These are phyloP conservation scores for Drosophila oshimai DNA, from an alignment of 1,140 invertebrate genomes.

Conservation along the genomic window DNA sequence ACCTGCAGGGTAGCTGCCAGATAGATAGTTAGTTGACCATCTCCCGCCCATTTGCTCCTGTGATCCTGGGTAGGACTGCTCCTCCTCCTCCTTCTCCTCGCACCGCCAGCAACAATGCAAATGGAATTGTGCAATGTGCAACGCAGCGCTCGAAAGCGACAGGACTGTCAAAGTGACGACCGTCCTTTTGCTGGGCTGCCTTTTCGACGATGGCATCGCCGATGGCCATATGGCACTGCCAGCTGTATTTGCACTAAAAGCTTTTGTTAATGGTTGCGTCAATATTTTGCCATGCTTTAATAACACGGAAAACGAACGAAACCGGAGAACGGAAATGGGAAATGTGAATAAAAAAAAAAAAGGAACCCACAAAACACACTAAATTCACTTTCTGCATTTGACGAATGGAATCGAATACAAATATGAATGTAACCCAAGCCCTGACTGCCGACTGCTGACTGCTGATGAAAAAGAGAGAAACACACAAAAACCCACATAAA, in stretches of 20 bases:
- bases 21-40: conserved; percentile 28
- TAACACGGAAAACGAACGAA: conserved; percentile 27
- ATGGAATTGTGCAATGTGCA: conserved; percentile 63
- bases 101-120: conserved; percentile 52
- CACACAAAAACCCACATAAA: conserved; percentile 63
- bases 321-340: conserved; percentile 32
- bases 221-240: conserved; percentile 35
- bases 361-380: conserved; percentile 19
- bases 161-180: conserved; percentile 69
- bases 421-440: conserved; percentile 15
- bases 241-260: conserved; percentile 65
- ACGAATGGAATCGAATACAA: conserved; percentile 65
- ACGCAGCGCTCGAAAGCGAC: conserved; percentile 53
- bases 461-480: conserved; percentile 7
- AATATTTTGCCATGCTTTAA: conserved; percentile 67
- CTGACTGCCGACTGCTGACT: background rate
- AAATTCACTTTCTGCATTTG: conserved; percentile 62
- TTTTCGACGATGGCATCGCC: conserved; percentile 20
- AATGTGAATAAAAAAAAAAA: conserved; percentile 31
- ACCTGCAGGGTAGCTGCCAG: conserved; percentile 25
- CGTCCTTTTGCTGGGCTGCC: conserved; percentile 27
- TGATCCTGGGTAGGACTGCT: background rate
- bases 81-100: too few relatives aligned
- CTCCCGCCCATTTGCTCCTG: background rate
- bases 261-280: conserved; percentile 74